Evolutionary conservation across 2,113 vertebrate species (phyloP).

Genomic region (Globicephala melas): DNA sequence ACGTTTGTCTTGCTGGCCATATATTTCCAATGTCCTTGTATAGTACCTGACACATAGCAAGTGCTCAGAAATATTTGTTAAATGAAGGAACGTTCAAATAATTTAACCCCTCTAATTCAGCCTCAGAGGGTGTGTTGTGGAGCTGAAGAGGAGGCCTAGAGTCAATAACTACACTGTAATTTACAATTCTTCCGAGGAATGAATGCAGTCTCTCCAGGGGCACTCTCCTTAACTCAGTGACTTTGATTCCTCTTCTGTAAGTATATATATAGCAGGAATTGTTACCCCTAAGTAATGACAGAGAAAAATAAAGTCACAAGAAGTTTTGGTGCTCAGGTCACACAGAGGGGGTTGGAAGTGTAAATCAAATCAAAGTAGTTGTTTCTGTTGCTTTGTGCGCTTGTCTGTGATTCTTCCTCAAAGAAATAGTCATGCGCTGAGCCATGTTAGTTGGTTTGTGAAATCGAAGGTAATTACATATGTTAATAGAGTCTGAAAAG

Average conservation of each 20-base stretch:
- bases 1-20: background rate
- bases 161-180: background rate
- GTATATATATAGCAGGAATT: background rate
- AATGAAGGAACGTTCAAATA: background rate
- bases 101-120: background rate
- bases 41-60: background rate
- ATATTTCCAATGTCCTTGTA: background rate
- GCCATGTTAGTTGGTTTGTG: background rate
- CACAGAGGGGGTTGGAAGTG: background rate
- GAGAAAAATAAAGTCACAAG: constrained; percentile 7
- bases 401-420: background rate
- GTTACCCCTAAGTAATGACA: background rate
- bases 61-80: background rate
- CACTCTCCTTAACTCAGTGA: background rate
- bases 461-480: background rate
- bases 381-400: background rate
- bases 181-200: background rate
- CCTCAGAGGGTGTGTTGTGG: background rate
- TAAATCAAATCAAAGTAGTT: background rate
- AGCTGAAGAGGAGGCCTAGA: background rate
- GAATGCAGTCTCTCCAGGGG: background rate
- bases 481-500: constrained; percentile 17
- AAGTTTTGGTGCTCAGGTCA: background rate
- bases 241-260: background rate
- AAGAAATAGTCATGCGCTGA: background rate